Conservation (phyloP, 2,113 vertebrate genomes). For the Ceyx cyanopectus region DNA sequence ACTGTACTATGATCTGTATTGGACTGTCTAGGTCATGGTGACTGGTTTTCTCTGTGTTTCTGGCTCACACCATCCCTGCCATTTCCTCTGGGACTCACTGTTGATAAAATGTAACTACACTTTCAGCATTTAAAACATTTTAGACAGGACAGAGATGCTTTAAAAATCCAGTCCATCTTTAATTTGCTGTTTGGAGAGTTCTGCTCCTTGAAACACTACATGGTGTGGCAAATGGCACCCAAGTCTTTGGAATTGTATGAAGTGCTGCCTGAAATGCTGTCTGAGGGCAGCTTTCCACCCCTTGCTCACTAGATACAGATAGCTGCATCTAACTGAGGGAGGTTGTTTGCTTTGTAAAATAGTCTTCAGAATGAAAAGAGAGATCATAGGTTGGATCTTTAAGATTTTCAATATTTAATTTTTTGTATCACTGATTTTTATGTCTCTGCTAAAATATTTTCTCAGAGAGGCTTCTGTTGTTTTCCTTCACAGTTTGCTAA, state of each 20-base stretch:
- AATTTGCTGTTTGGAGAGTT: not conserved
- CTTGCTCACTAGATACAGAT: not conserved
- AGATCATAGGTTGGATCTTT: not conserved
- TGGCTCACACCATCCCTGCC: not conserved
- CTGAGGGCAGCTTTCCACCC: not conserved
- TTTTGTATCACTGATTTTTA: not conserved
- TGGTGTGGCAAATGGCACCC: not conserved
- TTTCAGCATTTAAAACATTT: not conserved
- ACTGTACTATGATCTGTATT: not conserved
- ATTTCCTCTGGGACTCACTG: not conserved
- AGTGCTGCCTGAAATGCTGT: not conserved
- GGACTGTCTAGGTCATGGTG: not conserved
- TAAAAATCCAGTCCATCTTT: not conserved
- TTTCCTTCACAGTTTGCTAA: slow-evolving; percentile 10
- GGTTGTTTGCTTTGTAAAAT: not conserved
- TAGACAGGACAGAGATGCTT: not conserved
- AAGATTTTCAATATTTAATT: not conserved
- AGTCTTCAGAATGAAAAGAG: not conserved
- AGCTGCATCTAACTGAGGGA: not conserved
- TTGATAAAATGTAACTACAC: rapidly evolving
- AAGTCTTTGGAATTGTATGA: not conserved
- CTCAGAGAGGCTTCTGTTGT: not conserved
- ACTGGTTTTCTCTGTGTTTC: not conserved
- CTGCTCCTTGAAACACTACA: too few species aligned
- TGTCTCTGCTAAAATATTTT: not conserved